A percentile compares a stretch with the other conserved stretches of the same genome.
Evolutionary conservation across 2,797 vertebrate genomes (phyloP).

Genomic region (Thamnophis elegans): DNA sequence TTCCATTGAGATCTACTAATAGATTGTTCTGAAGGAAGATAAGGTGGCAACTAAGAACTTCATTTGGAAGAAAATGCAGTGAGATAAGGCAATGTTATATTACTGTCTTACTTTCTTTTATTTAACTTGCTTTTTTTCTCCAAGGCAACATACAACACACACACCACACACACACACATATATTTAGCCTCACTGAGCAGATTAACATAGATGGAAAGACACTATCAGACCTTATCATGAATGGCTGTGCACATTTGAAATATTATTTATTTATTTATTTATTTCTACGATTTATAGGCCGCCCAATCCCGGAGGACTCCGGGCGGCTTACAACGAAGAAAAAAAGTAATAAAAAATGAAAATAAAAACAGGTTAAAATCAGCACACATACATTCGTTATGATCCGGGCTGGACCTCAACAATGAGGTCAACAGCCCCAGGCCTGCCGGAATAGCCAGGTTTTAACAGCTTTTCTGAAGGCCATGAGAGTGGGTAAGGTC

Average conservation of each 20-base stretch:
- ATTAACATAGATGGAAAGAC: background rate
- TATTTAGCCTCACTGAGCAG: background rate
- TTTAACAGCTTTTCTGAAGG: too few relatives aligned
- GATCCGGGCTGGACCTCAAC: too few relatives aligned
- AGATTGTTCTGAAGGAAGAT: background rate
- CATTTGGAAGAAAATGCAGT: background rate
- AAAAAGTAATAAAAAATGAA: too few relatives aligned
- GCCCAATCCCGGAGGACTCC: too few relatives aligned
- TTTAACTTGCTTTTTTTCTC: background rate
- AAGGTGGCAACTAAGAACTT: background rate
- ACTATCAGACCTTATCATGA: background rate
- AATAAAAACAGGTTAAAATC: too few relatives aligned
- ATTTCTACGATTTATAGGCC: too few relatives aligned
- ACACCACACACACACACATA: fast-evolving
- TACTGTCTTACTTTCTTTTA: background rate
- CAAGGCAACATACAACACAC: background rate
- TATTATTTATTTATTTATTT: too few relatives aligned
- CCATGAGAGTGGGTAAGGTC: too few relatives aligned
- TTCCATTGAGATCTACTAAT: background rate
- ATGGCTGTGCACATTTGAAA: background rate
- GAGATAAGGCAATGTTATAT: background rate
- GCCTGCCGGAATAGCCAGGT: too few relatives aligned
- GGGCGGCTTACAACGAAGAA: too few relatives aligned
- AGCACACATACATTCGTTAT: too few relatives aligned
- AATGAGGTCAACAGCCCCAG: too few relatives aligned